Evolutionary conservation across 2,888 invertebrate species (phyloP).

Genomic region (Cosmia trapezina): DNA sequence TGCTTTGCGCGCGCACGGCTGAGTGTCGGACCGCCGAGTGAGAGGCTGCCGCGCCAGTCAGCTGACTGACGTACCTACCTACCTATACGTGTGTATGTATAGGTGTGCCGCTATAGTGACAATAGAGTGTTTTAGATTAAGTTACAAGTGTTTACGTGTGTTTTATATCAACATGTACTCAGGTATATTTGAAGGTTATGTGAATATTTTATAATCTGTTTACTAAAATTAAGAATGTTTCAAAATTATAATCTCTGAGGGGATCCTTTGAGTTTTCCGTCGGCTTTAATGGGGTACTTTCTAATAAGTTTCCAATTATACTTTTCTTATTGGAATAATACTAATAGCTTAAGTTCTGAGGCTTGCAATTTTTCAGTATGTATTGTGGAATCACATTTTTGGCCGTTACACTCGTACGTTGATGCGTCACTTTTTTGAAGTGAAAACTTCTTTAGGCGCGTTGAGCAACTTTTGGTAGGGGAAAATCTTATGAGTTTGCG

Average conservation of each 20-base stretch:
- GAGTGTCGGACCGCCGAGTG: conserved; percentile 73
- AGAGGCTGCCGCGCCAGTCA: conserved; percentile 59
- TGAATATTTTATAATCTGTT: conserved; percentile 10
- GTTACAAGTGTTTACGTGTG: conserved; percentile 46
- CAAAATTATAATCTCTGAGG: background rate
- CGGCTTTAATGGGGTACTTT: conserved; percentile 7
- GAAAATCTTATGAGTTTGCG: no score
- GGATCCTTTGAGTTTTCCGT: conserved; percentile 16
- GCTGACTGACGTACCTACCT: conserved; percentile 68
- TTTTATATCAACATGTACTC: conserved; percentile 22
- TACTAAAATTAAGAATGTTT: background rate
- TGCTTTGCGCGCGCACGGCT: conserved; percentile 78
- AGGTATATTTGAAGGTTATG: conserved; percentile 35
- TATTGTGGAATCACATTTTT: background rate
- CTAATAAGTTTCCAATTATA: conserved; percentile 19
- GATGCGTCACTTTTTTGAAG: no score
- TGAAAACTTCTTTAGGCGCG: no score
- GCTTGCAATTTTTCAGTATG: background rate
- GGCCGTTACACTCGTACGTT: background rate
- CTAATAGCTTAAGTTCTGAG: background rate
- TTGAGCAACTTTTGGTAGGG: no score
- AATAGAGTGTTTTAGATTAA: conserved; percentile 57
- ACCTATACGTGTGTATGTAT: conserved; percentile 51
- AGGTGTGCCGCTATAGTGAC: conserved; percentile 65
- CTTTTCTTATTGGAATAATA: conserved; percentile 12